Evolutionary conservation across 2,113 vertebrate genomes (phyloP).

Genomic region (Phrynosoma blainvillii): DNA sequence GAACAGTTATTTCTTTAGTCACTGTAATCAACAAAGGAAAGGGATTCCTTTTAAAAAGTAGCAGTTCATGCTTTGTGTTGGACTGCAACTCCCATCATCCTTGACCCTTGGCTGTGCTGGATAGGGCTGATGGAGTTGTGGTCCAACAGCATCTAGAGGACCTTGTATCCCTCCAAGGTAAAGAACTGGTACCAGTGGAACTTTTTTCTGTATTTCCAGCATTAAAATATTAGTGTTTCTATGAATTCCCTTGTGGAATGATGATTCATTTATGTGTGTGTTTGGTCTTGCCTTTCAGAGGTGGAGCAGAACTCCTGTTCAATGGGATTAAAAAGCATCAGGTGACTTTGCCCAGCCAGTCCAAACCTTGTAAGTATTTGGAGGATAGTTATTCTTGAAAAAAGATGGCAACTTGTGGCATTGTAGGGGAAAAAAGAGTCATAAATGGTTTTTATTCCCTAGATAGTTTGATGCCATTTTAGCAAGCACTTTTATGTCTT

Average conservation of each 20-base stretch:
- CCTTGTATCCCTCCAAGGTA: no score
- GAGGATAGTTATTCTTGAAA: neutral
- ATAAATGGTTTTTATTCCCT: no score
- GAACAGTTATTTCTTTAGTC: neutral
- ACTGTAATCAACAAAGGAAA: no score
- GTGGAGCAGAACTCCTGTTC: conserved; percentile 94
- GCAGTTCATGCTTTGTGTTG: neutral
- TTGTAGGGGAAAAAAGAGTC: no score
- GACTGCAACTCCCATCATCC: neutral
- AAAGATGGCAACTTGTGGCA: no score
- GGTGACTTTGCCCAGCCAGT: conserved; percentile 88
- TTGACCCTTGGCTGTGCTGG: neutral
- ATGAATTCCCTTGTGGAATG: conserved; percentile 43
- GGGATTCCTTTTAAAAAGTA: no score
- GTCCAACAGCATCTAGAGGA: neutral
- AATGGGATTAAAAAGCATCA: conserved; percentile 91
- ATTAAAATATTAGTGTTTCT: conserved; percentile 44
- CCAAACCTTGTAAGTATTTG: conserved; percentile 91
- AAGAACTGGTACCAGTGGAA: neutral
- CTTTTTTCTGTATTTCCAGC: conserved; percentile 49
- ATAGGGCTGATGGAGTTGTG: neutral
- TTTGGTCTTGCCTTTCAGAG: conserved; percentile 79
- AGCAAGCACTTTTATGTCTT: neutral
- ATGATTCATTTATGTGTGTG: conserved; percentile 37
- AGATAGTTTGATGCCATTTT: neutral